Percentiles rank a stretch among this genome's conserved stretches.
Evolutionary conservation across 2,888 invertebrate species (phyloP).

Genomic region (Zonitis immaculata): DNA sequence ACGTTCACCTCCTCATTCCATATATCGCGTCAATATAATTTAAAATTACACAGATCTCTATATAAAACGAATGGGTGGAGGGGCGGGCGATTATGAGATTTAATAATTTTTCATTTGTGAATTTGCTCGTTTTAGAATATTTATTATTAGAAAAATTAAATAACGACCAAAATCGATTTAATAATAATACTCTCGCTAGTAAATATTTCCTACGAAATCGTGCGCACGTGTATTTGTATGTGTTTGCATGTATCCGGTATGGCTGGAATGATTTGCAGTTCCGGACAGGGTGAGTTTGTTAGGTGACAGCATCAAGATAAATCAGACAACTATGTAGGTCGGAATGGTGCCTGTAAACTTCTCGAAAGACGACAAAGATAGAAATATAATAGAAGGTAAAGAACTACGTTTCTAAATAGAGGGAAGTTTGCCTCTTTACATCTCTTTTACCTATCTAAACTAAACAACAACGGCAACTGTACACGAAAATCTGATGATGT

Average conservation of each 20-base stretch:
- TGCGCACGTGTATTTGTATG: neutral
- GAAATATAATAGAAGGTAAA: no score
- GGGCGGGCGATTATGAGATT: no score
- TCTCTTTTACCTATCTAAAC: neutral
- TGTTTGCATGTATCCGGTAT: slow-evolving; percentile 10
- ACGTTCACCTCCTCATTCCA: slow-evolving; percentile 15
- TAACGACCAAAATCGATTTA: no score
- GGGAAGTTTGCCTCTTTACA: neutral
- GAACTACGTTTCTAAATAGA: no score
- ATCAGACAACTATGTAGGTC: slow-evolving; percentile 41
- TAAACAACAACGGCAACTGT: neutral
- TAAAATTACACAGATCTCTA: slow-evolving; percentile 20
- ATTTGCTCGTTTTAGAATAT: no score
- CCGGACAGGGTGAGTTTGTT: slow-evolving; percentile 28
- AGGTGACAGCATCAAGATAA: slow-evolving; percentile 39
- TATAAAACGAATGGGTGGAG: no score
- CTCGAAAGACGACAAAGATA: neutral
- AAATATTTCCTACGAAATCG: neutral
- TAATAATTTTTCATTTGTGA: no score
- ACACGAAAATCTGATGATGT: slow-evolving; percentile 10
- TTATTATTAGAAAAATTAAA: no score
- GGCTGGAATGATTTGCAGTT: slow-evolving; percentile 30
- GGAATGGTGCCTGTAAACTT: slow-evolving; percentile 39
- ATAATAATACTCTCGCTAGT: no score
- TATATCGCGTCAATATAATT: slow-evolving; percentile 17